A percentile compares a stretch with the other conserved stretches of the same genome.
Evolutionary conservation across 2,888 invertebrate genomes (phyloP).

Genomic region (Ligdia adustata): DNA sequence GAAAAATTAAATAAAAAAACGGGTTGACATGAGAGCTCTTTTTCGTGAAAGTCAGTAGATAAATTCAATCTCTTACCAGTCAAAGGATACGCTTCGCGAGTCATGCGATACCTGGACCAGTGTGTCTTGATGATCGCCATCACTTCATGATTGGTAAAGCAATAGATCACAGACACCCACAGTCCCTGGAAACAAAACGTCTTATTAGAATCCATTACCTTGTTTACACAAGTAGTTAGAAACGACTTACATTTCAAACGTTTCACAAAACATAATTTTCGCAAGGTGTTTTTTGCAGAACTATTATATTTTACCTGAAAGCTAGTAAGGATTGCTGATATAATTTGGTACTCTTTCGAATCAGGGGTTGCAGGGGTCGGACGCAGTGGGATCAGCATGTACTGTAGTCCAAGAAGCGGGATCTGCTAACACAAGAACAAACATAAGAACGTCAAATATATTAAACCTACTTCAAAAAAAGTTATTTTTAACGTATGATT

Average conservation of each 20-base stretch:
- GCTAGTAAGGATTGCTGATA: constrained; percentile 87
- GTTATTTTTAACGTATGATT: background rate
- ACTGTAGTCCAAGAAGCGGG: constrained; percentile 91
- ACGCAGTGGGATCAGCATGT: constrained; percentile 87
- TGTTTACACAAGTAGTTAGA: too few species aligned
- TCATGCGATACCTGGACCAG: constrained; percentile 64
- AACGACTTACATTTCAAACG: too few species aligned
- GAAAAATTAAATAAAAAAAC: too few species aligned
- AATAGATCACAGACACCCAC: constrained; percentile 88
- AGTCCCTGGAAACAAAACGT: constrained; percentile 78
- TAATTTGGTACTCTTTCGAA: constrained; percentile 86
- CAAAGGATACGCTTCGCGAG: constrained; percentile 48
- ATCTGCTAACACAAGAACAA: constrained; percentile 77
- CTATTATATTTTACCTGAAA: constrained; percentile 87
- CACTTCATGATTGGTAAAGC: constrained; percentile 91
- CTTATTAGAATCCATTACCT: too few species aligned
- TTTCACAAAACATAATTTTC: background rate
- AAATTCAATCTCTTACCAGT: background rate
- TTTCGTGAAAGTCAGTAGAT: too few species aligned
- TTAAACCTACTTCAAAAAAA: constrained; percentile 1
- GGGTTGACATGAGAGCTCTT: too few species aligned
- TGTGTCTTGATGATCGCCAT: constrained; percentile 76
- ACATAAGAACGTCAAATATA: too few species aligned
- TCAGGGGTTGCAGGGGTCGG: constrained; percentile 83
- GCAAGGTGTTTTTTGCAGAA: too few species aligned